Evolutionary conservation across 2,888 invertebrate genomes (phyloP), one percentile per base, ranked within the genome.

Genomic region (Metopia argyrocephala): DNA sequence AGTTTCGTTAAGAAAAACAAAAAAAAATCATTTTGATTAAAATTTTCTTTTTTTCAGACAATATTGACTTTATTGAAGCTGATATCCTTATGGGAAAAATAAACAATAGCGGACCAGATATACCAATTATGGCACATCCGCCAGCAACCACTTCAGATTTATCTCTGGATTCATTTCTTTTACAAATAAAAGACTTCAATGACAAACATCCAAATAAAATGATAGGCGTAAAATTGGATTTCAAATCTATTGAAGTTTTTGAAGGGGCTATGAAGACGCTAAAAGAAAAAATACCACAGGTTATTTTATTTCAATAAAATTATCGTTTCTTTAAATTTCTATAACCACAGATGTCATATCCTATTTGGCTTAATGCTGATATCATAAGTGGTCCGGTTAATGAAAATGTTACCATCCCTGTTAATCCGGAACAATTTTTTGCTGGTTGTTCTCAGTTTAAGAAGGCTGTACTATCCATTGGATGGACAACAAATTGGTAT

Each of bases 281-380:
- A 27, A 86, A 87, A 5, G 86, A 85, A 2, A 73, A 87, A 69
- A 89, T 90, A 84, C 84, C 87, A 31, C 87, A 89, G 87, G 93
- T 93, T n/a, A 7, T 56, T 66, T 66, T 38, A 54, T n/a, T 45
- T 54, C 20, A 45, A 9, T 21, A 48, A 48, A 18, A 45, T 5
- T 23, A 5, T 15, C 31, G n/a, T 23, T n/a, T 25, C 25, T 5
- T 54, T n/a, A n/a, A 20, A 50, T 31, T 21, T 20, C 54, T n/a
- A n/a, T n/a, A n/a, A 28, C 12, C 12, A 31, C 21, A 96, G 95
- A 91, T 94, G 84, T 91, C 90, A 0, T 94, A 94, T 86, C 96
- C 96, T 0, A 88, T 97, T 3, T 96, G 96, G 96, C 89, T 97
- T 75, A 97, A 97, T 89, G 97, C 97, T 0, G 97, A 97, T 89